Evolutionary conservation across 2,888 invertebrate species (phyloP).

Genomic region (Pomacea canaliculata): DNA sequence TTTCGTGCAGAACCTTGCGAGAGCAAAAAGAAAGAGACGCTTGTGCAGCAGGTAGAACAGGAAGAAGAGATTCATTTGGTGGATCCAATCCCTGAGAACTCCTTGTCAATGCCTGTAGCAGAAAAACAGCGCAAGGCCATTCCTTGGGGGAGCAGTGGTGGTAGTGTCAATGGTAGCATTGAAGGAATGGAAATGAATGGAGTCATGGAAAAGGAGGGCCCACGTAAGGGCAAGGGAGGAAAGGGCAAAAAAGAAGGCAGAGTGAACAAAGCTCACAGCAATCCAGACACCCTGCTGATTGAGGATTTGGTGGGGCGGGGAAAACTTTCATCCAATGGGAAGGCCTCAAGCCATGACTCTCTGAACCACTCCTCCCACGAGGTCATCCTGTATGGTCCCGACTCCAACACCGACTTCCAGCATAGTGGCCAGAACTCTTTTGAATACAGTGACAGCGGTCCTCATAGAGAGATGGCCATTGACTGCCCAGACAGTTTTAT

Average conservation of each 20-base stretch:
- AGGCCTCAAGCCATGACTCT: slow-evolving; percentile 45
- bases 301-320: slow-evolving; percentile 37
- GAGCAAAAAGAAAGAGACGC: no score
- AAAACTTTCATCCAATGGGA: slow-evolving; percentile 31
- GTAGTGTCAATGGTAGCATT: slow-evolving; percentile 38
- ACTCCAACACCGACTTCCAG: slow-evolving; percentile 14
- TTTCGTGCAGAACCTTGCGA: slow-evolving; percentile 5
- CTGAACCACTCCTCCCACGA: slow-evolving; percentile 42
- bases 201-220: slow-evolving; percentile 32
- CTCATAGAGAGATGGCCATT: slow-evolving; percentile 98
- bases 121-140: slow-evolving; percentile 14
- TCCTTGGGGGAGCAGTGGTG: background rate
- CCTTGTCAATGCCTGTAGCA: slow-evolving; percentile 21
- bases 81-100: background rate
- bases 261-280: slow-evolving; percentile 38
- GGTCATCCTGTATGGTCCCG: slow-evolving; percentile 36
- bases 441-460: slow-evolving; percentile 68
- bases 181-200: slow-evolving; percentile 46
- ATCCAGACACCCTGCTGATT: slow-evolving; percentile 47
- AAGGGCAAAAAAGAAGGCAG: slow-evolving; percentile 35
- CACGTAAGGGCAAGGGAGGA: slow-evolving; percentile 38
- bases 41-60: no score
- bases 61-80: background rate
- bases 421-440: slow-evolving; percentile 45
- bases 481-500: slow-evolving; percentile 96